These are phyloP conservation scores for Tipula confusa DNA, from an alignment of 2,888 invertebrate species.

Conservation along the genomic window DNA sequence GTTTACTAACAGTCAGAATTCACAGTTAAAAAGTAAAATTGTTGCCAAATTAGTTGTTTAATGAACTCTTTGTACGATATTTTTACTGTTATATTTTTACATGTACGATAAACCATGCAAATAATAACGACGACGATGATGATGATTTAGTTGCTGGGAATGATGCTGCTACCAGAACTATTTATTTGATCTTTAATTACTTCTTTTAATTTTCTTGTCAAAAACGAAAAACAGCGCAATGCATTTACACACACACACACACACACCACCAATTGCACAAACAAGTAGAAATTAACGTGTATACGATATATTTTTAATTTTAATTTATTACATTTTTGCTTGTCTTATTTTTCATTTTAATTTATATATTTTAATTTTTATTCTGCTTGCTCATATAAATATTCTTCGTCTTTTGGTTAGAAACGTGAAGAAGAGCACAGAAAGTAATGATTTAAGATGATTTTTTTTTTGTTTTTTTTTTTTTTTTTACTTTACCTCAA, in stretches of 20 bases:
- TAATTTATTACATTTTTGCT: constrained; percentile 3
- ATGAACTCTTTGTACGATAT: no score
- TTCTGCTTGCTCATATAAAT: neutral
- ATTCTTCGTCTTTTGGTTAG: neutral
- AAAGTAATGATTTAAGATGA: neutral
- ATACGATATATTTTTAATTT: neutral
- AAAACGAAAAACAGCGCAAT: neutral
- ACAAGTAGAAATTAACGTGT: neutral
- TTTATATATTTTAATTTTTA: neutral
- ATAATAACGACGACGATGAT: neutral
- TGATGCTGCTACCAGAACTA: neutral
- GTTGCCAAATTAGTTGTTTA: no score
- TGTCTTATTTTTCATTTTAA: constrained; percentile 25
- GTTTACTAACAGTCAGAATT: no score
- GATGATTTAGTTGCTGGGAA: neutral
- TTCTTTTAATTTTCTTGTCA: constrained; percentile 25
- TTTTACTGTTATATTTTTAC: no score
- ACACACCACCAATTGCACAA: neutral
- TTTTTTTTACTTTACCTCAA: neutral
- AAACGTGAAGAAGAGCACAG: neutral
- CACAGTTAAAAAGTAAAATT: no score
- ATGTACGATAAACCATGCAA: neutral
- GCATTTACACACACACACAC: no score
- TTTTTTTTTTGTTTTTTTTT: neutral
- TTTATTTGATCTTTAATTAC: constrained; percentile 25